Percentiles rank a stretch among this genome's conserved stretches.
Evolutionary conservation across 64 coral and sea anemone genomes (phyloP).

Genomic region (Dendrophyllia cribrosa): DNA sequence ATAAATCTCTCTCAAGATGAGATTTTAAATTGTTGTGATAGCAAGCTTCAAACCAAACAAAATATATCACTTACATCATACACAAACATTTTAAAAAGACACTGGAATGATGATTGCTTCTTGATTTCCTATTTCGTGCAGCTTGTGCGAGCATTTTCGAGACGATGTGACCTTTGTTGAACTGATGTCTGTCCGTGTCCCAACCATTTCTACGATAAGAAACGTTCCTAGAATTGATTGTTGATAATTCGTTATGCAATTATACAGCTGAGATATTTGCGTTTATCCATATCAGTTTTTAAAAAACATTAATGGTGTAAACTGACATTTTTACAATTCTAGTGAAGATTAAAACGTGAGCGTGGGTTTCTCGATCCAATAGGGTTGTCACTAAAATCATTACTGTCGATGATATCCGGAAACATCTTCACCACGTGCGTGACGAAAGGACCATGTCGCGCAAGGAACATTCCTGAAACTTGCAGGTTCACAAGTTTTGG

Average conservation of each 20-base stretch:
- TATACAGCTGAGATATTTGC: not conserved
- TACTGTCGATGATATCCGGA: not conserved
- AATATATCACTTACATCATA: not conserved
- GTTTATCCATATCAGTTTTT: not conserved
- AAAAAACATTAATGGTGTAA: not conserved
- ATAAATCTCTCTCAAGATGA: not conserved
- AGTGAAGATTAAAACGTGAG: not conserved
- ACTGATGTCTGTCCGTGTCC: not conserved
- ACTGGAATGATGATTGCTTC: not conserved
- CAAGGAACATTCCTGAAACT: not conserved
- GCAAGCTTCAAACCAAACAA: not conserved
- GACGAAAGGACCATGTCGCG: not conserved
- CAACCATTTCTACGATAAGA: not conserved
- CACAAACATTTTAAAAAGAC: not conserved
- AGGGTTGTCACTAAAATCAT: not conserved
- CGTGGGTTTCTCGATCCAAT: not conserved
- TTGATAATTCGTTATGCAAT: not conserved
- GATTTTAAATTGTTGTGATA: no score
- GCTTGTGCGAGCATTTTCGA: not conserved
- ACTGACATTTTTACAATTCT: not conserved
- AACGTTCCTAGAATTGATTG: not conserved
- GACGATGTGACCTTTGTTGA: not conserved
- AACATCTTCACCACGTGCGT: not conserved
- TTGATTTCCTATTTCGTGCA: not conserved
- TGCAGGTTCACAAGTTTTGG: conserved; percentile 14